Conservation (phyloP, 1,140 invertebrate species). For the Nasonia vitripennis region DNA sequence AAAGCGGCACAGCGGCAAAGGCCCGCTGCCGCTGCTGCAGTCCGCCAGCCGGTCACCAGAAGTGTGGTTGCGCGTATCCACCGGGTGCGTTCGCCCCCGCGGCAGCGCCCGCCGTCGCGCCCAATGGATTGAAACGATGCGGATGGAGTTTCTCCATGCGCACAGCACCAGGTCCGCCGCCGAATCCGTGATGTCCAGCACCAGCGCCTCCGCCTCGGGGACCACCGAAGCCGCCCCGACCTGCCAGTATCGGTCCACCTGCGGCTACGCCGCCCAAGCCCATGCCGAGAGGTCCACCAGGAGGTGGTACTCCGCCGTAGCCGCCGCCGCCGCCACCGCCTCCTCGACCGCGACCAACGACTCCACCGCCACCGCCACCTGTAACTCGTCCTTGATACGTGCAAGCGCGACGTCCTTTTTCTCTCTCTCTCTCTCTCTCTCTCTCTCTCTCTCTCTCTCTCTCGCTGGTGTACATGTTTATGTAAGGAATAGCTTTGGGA, state of each 20-base stretch:
- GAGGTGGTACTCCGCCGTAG: constrained; percentile 49
- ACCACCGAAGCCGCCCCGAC: constrained; percentile 62
- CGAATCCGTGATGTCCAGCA: constrained; percentile 66
- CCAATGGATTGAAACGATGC: constrained; percentile 73
- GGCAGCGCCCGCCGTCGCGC: constrained; percentile 60
- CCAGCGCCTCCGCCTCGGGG: constrained; percentile 61
- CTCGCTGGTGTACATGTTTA: no score
- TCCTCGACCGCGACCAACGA: constrained; percentile 59
- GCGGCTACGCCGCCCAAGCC: constrained; percentile 57
- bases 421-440: neutral
- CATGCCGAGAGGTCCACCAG: constrained; percentile 49
- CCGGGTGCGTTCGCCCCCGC: constrained; percentile 62
- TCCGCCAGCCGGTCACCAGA: constrained; percentile 68
- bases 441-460: no score
- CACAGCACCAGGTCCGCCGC: constrained; percentile 72
- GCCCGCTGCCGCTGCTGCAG: constrained; percentile 15
- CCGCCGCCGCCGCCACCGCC: constrained; percentile 59
- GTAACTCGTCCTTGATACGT: constrained; percentile 34
- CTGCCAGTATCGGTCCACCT: constrained; percentile 63
- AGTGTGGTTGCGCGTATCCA: constrained; percentile 71
- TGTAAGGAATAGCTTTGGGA: no score
- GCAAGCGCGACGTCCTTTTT: constrained; percentile 2
- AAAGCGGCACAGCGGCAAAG: constrained; percentile 5
- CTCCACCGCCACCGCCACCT: constrained; percentile 59
- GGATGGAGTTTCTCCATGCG: constrained; percentile 74